Percentiles rank a stretch among this genome's conserved stretches.
Evolutionary conservation across 1,140 invertebrate species (phyloP).

Genomic region (Bombyx mandarina): DNA sequence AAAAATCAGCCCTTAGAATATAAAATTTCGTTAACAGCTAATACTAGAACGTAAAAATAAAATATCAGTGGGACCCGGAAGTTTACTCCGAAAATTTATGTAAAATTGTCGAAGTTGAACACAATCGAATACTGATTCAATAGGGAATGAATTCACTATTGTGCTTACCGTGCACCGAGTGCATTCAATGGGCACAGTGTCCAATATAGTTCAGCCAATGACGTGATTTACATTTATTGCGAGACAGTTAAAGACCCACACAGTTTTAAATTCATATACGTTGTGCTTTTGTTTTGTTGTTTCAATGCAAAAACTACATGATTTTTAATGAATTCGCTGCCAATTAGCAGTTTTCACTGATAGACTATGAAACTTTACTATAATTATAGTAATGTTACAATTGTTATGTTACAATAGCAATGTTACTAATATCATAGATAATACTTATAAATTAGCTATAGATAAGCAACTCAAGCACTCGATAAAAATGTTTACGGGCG

Average conservation of each 20-base stretch:
- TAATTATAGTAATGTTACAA: too few relatives aligned
- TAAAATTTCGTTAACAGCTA: too few relatives aligned
- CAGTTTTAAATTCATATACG: conserved; percentile 21
- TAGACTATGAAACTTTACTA: too few relatives aligned
- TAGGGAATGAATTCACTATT: conserved; percentile 39
- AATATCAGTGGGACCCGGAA: conserved; percentile 6
- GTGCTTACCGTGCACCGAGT: conserved; percentile 38
- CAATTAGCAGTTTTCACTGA: too few relatives aligned
- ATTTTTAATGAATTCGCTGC: too few relatives aligned
- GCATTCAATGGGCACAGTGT: conserved; percentile 32
- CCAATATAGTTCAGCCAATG: conserved; percentile 39
- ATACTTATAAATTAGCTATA: too few relatives aligned
- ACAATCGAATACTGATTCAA: conserved; percentile 45
- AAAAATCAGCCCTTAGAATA: too few relatives aligned
- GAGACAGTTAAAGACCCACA: conserved; percentile 25
- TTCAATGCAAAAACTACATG: background rate
- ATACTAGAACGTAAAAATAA: too few relatives aligned
- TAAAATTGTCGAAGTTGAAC: conserved; percentile 27
- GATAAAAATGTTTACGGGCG: too few relatives aligned
- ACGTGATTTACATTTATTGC: conserved; percentile 50
- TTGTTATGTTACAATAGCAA: too few relatives aligned
- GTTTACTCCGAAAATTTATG: conserved; percentile 22
- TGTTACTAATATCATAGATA: too few relatives aligned
- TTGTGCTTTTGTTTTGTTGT: background rate
- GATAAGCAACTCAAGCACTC: too few relatives aligned